These are phyloP conservation scores for Mallotus villosus DNA, from an alignment of 2,797 vertebrate species.

Conservation along the genomic window DNA sequence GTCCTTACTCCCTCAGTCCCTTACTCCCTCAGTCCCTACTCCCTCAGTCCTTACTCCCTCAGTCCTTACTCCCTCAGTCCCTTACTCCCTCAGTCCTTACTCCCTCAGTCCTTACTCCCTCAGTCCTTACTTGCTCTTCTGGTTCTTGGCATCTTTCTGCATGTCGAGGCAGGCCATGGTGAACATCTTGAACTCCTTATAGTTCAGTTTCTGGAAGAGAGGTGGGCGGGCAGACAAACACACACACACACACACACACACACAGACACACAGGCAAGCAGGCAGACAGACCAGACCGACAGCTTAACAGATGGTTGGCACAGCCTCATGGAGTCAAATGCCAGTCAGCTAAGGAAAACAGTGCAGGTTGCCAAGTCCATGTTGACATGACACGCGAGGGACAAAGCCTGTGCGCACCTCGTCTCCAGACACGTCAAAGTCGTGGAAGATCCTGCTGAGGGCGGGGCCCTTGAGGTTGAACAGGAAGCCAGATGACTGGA, in stretches of 20 bases:
- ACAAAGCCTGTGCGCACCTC: constrained; percentile 28
- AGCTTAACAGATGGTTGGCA: too few species aligned
- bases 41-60: not conserved
- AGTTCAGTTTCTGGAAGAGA: constrained; percentile 24
- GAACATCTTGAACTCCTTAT: constrained; percentile 39
- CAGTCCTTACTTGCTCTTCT: not conserved
- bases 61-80: not conserved
- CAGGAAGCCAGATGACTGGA: constrained; percentile 57
- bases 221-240: not conserved
- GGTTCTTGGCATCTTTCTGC: constrained; percentile 15
- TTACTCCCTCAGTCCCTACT: constrained; percentile 1
- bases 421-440: constrained; percentile 54
- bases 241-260: not conserved
- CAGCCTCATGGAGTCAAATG: not conserved
- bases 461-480: constrained; percentile 59
- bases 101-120: not conserved
- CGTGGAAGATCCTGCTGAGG: constrained; percentile 49
- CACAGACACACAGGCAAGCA: not conserved
- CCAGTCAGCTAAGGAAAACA: not conserved
- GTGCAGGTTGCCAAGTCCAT: not conserved
- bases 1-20: not conserved
- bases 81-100: not conserved
- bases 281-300: not conserved
- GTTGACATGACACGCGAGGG: not conserved
- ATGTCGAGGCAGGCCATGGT: constrained; percentile 24